phyloP scores from a whole-genome alignment of 92 coral and sea anemone genomes.

The Epizoanthus illoricatus region DNA sequence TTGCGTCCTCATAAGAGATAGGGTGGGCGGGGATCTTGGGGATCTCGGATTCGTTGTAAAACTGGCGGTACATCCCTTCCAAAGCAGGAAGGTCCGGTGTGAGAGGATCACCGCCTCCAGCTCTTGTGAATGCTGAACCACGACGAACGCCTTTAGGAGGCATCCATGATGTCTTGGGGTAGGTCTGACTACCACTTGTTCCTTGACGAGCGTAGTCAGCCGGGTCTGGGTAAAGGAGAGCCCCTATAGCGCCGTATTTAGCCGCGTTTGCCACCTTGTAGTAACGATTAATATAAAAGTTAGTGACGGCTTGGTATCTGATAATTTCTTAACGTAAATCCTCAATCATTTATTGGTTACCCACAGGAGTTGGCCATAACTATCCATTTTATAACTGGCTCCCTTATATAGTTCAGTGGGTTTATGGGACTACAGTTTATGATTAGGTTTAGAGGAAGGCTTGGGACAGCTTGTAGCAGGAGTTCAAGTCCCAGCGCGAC shows the following conservation, averaged over 20 bases:
- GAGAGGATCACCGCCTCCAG: conserved; percentile 51
- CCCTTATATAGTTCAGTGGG: too few species aligned
- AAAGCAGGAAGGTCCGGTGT: conserved; percentile 54
- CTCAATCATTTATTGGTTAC: background rate
- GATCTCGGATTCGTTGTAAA: conserved; percentile 12
- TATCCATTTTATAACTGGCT: too few species aligned
- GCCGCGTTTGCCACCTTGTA: conserved; percentile 45
- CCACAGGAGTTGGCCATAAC: too few species aligned
- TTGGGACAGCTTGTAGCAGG: too few species aligned
- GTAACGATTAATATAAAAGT: background rate
- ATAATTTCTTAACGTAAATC: too few species aligned
- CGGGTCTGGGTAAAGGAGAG: conserved; percentile 50
- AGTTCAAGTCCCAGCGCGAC: too few species aligned
- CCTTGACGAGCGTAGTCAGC: conserved; percentile 42
- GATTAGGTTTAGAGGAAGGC: too few species aligned
- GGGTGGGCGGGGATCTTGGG: conserved; percentile 49
- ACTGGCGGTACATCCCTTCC: conserved; percentile 44
- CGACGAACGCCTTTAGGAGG: conserved; percentile 31
- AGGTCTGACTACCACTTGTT: conserved; percentile 31
- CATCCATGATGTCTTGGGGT: conserved; percentile 53
- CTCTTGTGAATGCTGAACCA: conserved; percentile 42
- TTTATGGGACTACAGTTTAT: too few species aligned
- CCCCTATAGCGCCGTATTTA: conserved; percentile 39
- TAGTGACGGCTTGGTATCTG: too few species aligned
- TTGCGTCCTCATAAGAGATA: conserved; percentile 48